These are phyloP conservation scores for Oryzias curvinotus DNA, from an alignment of 2,113 vertebrate genomes.

Conservation along the genomic window DNA sequence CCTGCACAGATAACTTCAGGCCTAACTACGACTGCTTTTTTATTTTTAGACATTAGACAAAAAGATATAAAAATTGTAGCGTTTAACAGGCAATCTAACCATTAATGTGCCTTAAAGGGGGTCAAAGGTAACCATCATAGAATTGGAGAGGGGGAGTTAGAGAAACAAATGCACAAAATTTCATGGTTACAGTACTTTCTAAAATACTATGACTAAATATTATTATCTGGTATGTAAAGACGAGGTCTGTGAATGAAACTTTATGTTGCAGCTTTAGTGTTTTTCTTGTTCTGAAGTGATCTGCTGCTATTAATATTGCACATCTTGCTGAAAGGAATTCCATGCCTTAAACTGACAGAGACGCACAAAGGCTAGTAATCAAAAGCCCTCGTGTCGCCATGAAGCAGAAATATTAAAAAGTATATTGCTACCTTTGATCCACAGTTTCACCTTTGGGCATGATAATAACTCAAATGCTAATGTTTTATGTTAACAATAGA, in stretches of 20 bases:
- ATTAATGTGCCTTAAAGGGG: no score
- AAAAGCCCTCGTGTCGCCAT: slow-evolving; percentile 64
- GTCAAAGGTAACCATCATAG: no score
- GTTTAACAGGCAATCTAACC: no score
- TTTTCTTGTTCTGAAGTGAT: slow-evolving; percentile 34
- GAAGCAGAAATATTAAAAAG: slow-evolving; percentile 73
- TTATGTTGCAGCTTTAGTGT: slow-evolving; percentile 15
- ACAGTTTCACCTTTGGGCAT: slow-evolving; percentile 65
- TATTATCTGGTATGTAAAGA: slow-evolving; percentile 58
- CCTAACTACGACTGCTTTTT: no score
- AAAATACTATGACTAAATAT: no score
- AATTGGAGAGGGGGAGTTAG: no score
- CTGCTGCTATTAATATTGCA: slow-evolving; percentile 63
- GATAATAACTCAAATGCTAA: slow-evolving; percentile 72
- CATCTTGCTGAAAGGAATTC: slow-evolving; percentile 62
- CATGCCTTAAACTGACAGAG: slow-evolving; percentile 59
- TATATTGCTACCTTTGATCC: slow-evolving; percentile 73
- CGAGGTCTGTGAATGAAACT: slow-evolving; percentile 12
- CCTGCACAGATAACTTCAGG: no score
- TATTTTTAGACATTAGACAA: no score
- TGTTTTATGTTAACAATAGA: slow-evolving; percentile 54
- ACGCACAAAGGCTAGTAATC: slow-evolving; percentile 71
- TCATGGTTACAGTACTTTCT: no score
- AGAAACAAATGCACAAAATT: no score
- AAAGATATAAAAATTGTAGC: no score